Evolutionary conservation across 1,140 invertebrate species (phyloP).

Genomic region (Rhagoletis pomonella): DNA sequence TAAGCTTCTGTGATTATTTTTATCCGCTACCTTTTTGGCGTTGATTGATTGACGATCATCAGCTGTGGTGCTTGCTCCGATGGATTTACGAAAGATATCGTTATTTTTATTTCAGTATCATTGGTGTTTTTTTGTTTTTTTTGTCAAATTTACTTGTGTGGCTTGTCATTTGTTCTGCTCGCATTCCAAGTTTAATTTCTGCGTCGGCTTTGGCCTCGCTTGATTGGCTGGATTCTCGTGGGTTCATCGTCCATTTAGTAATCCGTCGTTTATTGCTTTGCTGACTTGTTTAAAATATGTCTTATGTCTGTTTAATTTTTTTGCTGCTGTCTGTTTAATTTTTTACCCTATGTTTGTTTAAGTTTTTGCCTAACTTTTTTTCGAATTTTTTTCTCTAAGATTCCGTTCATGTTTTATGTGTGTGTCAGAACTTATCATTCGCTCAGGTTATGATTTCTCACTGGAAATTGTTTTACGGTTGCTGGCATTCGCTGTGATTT

Average conservation of each 20-base stretch:
- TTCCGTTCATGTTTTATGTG: too few relatives aligned
- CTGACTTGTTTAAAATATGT: not conserved
- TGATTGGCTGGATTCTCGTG: not conserved
- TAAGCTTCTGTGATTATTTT: conserved; percentile 1
- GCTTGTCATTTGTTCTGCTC: conserved; percentile 47
- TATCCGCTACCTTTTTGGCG: conserved; percentile 33
- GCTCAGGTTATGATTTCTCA: not conserved
- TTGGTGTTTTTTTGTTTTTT: not conserved
- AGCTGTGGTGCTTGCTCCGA: not conserved
- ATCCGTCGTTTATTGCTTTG: conserved; percentile 16
- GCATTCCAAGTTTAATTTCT: not conserved
- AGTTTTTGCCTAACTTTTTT: too few relatives aligned
- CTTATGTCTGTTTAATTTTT: not conserved
- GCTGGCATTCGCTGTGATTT: not conserved
- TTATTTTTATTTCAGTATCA: not conserved
- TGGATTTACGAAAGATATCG: not conserved
- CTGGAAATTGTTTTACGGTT: not conserved
- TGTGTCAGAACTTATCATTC: not conserved
- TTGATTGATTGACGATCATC: conserved; percentile 42
- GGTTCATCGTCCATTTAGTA: conserved; percentile 22
- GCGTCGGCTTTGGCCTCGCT: not conserved
- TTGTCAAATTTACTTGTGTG: conserved; percentile 21
- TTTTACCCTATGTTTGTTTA: not conserved
- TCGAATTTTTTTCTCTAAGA: too few relatives aligned
- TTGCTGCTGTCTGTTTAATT: not conserved